Evolutionary conservation across 2,888 invertebrate species (phyloP).

Genomic region (Volucella inflata): DNA sequence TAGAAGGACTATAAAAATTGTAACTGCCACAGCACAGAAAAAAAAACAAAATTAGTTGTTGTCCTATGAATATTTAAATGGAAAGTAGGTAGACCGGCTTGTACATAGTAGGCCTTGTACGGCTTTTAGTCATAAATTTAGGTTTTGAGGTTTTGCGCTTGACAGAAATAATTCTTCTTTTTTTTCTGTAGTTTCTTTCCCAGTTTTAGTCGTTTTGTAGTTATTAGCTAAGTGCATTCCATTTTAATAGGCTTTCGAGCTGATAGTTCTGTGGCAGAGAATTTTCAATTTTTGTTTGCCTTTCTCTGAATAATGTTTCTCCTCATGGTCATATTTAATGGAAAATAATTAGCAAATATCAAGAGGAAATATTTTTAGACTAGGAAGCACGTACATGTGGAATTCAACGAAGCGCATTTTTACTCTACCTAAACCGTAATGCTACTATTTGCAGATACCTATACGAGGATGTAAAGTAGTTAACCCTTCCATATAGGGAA

Average conservation of each 20-base stretch:
- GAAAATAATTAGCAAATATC: not conserved
- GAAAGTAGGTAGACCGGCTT: not conserved
- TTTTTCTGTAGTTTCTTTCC: not conserved
- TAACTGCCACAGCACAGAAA: not conserved
- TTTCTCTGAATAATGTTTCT: too few species aligned
- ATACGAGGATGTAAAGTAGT: too few species aligned
- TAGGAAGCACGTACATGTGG: too few species aligned
- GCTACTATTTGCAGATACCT: too few species aligned
- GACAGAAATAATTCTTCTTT: constrained; percentile 6
- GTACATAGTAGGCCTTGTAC: constrained; percentile 27
- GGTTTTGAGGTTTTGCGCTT: constrained; percentile 9
- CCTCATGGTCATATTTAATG: constrained; percentile 15
- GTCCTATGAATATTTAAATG: constrained; percentile 52
- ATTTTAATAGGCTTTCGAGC: constrained; percentile 1
- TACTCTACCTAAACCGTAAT: too few species aligned
- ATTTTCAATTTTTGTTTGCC: too few species aligned
- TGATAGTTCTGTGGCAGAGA: too few species aligned
- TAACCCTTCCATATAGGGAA: too few species aligned
- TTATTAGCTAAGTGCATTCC: constrained; percentile 63
- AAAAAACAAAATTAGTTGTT: constrained; percentile 36
- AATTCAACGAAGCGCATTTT: too few species aligned
- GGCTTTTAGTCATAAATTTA: constrained; percentile 54
- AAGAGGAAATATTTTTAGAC: too few species aligned
- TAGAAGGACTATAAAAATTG: not conserved
- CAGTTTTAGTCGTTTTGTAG: not conserved